These are phyloP conservation scores for Antheraea yamamai DNA, from an alignment of 2,888 invertebrate genomes.

Conservation along the genomic window DNA sequence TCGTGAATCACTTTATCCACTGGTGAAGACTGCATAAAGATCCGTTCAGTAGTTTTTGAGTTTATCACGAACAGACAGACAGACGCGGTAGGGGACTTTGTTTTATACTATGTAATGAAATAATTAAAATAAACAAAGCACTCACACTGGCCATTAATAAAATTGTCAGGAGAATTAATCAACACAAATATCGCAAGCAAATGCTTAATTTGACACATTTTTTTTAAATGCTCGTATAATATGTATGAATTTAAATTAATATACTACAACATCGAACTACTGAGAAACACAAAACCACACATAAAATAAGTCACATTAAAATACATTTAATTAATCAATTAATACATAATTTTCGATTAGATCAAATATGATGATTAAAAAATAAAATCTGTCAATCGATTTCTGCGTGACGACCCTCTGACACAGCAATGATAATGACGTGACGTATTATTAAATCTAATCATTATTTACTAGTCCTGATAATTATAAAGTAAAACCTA, in stretches of 20 bases:
- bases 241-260: not conserved
- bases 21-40: no score
- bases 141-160: slow-evolving; percentile 12
- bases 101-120: no score
- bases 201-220: slow-evolving; percentile 7
- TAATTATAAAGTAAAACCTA: no score
- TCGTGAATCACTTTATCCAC: no score
- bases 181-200: not conserved
- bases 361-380: no score
- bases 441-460: not conserved
- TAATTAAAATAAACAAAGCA: not conserved
- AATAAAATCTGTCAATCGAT: no score
- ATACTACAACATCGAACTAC: not conserved
- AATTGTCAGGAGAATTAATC: slow-evolving; percentile 10
- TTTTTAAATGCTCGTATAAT: not conserved
- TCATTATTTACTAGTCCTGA: not conserved
- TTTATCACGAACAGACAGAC: no score
- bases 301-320: not conserved
- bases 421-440: not conserved
- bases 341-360: no score
- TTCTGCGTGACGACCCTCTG: no score
- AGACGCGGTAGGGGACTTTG: no score
- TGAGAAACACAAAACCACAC: not conserved
- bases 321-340: no score
- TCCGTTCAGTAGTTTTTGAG: no score